Evolutionary conservation across 37 sponge, comb jelly and placozoan species (phyloP).

Genomic region (Haliclona indistincta): DNA sequence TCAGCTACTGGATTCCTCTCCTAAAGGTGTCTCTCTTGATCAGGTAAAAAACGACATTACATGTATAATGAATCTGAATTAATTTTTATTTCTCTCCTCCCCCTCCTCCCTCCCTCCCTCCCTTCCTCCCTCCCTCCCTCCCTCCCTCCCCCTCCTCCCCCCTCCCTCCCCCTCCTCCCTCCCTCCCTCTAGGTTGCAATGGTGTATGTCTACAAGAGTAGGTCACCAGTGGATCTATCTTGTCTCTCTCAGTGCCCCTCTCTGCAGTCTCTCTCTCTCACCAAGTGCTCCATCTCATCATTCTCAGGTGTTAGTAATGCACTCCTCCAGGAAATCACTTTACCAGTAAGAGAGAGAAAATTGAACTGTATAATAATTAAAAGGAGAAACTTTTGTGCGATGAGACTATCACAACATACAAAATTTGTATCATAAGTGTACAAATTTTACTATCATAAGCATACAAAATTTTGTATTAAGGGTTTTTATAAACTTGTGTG

Average conservation of each 20-base stretch:
- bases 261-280: constrained; percentile 2
- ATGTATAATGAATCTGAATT: background rate
- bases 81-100: background rate
- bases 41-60: background rate
- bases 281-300: constrained; percentile 13
- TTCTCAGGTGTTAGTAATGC: no score
- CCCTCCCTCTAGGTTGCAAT: background rate
- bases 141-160: background rate
- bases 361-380: background rate
- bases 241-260: constrained; percentile 27
- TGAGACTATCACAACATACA: background rate
- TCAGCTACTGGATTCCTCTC: constrained; percentile 29
- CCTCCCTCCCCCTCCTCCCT: background rate
- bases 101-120: constrained; percentile 1
- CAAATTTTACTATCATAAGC: no score
- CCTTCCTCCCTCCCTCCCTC: background rate
- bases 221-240: constrained; percentile 10
- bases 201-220: constrained; percentile 14
- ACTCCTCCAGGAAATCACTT: no score
- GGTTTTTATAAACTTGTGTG: no score
- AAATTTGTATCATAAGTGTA: background rate
- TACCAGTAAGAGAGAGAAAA: background rate
- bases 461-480: no score
- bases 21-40: background rate
- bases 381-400: background rate